Percentiles rank a stretch among this genome's conserved stretches.
Evolutionary conservation across 1,140 invertebrate species (phyloP).

Genomic region (Apolygus lucorum): DNA sequence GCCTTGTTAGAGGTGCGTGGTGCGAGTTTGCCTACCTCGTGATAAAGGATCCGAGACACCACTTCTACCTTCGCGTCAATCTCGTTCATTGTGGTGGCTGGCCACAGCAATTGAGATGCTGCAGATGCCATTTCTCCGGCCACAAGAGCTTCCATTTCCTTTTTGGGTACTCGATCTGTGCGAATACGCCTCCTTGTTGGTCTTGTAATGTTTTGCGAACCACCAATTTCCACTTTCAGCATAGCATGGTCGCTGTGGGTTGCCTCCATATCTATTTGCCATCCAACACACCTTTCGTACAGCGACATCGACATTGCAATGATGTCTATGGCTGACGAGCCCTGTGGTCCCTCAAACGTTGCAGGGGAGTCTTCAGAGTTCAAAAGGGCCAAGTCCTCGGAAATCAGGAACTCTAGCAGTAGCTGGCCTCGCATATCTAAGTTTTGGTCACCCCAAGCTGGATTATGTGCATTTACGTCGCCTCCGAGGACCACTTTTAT

Average conservation of each 20-base stretch:
- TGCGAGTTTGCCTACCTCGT: not conserved
- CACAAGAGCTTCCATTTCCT: not conserved
- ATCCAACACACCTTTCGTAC: not conserved
- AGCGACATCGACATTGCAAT: not conserved
- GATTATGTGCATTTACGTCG: slow-evolving; percentile 4
- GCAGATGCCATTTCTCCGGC: not conserved
- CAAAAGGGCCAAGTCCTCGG: not conserved
- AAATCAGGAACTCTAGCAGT: not conserved
- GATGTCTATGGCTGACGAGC: slow-evolving; percentile 2
- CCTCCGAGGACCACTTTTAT: not conserved
- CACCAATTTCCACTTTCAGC: not conserved
- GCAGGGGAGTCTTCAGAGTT: slow-evolving; percentile 11
- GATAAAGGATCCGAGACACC: not conserved
- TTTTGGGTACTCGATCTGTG: not conserved
- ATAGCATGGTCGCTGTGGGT: slow-evolving; percentile 3
- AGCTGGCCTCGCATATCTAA: not conserved
- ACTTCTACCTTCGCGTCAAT: slow-evolving; percentile 6
- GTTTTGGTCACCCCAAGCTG: slow-evolving; percentile 2
- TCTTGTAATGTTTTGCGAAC: not conserved
- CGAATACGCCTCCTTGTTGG: not conserved
- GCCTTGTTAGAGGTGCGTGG: not conserved
- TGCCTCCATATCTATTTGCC: not conserved
- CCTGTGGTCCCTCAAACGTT: not conserved
- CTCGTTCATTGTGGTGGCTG: not conserved
- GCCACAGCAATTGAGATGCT: not conserved